Percentiles rank a stretch among this genome's conserved stretches.
These are phyloP conservation scores for Stomorhina lunata DNA, from an alignment of 2,888 invertebrate species.

Conservation along the genomic window DNA sequence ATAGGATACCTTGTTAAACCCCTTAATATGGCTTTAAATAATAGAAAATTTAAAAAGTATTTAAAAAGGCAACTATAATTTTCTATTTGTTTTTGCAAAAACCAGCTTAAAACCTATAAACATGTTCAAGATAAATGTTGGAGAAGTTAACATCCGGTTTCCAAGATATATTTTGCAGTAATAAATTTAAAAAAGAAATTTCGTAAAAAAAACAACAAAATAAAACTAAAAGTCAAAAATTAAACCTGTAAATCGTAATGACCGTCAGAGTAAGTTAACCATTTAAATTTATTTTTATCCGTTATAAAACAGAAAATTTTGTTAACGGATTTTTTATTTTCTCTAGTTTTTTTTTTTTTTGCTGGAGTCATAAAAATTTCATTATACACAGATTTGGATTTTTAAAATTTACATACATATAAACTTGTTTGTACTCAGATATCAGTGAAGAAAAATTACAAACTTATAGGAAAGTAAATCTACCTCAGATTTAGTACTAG, in stretches of 20 bases:
- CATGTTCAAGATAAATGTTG: background rate
- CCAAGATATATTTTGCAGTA: background rate
- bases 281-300: background rate
- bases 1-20: no score
- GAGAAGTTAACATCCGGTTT: background rate
- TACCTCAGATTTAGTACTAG: conserved; percentile 7
- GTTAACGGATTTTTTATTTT: background rate
- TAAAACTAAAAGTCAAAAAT: background rate
- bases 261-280: background rate
- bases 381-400: background rate
- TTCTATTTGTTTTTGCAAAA: background rate
- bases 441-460: background rate
- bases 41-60: no score
- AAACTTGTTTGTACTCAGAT: background rate
- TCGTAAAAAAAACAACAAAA: background rate
- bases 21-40: no score
- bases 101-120: background rate
- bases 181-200: background rate
- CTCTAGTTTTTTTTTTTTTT: background rate
- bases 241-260: background rate
- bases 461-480: conserved; percentile 1
- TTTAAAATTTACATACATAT: background rate
- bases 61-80: background rate
- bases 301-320: conserved; percentile 13
- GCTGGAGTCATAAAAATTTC: background rate